Evolutionary conservation across 2,888 invertebrate species (phyloP), one percentile per base, ranked within the genome.

Genomic region (Allacma fusca): DNA sequence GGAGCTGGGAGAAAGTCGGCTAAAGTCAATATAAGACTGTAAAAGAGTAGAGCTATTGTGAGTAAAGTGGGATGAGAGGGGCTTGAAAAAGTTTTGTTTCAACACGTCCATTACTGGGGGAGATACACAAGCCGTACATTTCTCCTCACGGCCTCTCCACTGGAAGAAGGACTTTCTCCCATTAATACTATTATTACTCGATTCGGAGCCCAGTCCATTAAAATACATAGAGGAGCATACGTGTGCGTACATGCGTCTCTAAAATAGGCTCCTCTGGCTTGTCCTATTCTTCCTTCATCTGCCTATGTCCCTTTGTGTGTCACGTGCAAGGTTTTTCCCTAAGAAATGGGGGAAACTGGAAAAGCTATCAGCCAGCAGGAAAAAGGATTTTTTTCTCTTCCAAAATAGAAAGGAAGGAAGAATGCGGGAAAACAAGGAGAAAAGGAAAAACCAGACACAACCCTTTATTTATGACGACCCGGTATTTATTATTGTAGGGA

Each of bases 381-480:
- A 13, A 67, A n/a, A 29, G 67, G 34, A 34, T 7, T 4, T 34
- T 7, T 34, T 34, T 34, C 9, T 34, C 9, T 34, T 34, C n/a
- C n/a, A 34, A 34, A 34, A 34, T 7, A 34, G 26, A 23, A 29
- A 43, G 21, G 23, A 23, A 29, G 67, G 29, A 29, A 21, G 34
- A 29, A 65, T 12, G 7, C 9, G n/a, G 24, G 62, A 4, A 68
- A 68, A 68, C 29, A 29, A 28, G 28, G 50, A 21, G 68, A 69
- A 16, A 23, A 40, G 7, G 21, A 16, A 44, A 44, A 40, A 23
- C 26, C 40, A 50, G 50, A 29, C 34, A 72, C 28, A 71, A 71
- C 21, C 43, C 50, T 70, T 43, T 43, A 43, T 62, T 34, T 67
- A 29, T 67, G 67, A 34, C 68, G 34, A 40, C 68, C 40, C 68